A percentile compares a stretch with the other conserved stretches of the same genome.
Conservation (phyloP, 1,140 invertebrate species). For the Bombus affinis region DNA sequence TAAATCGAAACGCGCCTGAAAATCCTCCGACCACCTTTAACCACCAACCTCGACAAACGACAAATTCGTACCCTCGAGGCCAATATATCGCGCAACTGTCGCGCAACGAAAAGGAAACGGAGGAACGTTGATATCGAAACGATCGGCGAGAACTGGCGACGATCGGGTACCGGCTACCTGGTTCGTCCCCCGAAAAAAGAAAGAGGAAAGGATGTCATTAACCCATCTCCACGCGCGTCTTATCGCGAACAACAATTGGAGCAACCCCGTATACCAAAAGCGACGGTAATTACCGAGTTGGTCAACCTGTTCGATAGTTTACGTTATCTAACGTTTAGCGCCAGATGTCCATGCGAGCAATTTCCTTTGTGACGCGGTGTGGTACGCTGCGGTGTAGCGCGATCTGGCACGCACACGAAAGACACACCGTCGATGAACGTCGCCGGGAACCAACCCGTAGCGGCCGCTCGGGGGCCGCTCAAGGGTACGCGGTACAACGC, state of each 20-base stretch:
- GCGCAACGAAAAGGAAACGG: background rate
- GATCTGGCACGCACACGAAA: constrained; percentile 20
- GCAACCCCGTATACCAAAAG: background rate
- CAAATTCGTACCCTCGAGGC: background rate
- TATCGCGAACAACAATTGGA: constrained; percentile 45
- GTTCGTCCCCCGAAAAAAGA: background rate
- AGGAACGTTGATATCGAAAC: background rate
- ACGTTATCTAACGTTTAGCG: constrained; percentile 76
- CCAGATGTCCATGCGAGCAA: constrained; percentile 72
- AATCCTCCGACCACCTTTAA: background rate
- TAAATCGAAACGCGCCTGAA: background rate
- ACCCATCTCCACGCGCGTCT: constrained; percentile 10
- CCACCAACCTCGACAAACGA: background rate
- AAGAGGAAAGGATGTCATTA: constrained; percentile 8
- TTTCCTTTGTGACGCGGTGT: constrained; percentile 53
- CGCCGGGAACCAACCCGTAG: background rate
- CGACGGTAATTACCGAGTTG: constrained; percentile 69
- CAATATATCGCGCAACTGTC: background rate
- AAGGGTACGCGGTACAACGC: constrained; percentile 23
- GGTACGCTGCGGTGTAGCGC: background rate
- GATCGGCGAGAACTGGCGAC: background rate
- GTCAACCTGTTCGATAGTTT: constrained; percentile 72
- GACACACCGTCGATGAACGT: background rate
- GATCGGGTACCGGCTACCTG: background rate
- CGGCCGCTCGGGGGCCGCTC: constrained; percentile 18